Percentiles rank a stretch among this genome's conserved stretches.
These are phyloP conservation scores for Coccyzus lansbergi DNA, from an alignment of 2,797 vertebrate genomes.

Conservation along the genomic window DNA sequence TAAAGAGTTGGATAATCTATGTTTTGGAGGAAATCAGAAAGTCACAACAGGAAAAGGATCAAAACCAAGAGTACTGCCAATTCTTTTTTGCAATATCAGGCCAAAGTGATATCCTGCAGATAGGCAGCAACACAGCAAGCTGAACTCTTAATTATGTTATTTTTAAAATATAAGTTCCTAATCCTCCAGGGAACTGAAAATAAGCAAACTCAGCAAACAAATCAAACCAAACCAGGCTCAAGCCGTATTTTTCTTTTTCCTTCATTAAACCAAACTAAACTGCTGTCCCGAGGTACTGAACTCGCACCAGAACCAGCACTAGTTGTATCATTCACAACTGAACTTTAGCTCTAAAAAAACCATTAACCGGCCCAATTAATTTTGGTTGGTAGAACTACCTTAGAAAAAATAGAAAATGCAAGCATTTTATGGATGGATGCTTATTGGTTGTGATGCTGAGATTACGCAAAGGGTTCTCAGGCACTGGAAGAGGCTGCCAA, in stretches of 20 bases:
- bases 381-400: background rate
- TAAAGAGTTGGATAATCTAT: background rate
- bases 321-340: background rate
- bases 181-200: background rate
- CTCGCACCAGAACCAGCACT: background rate
- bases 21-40: slow-evolving; percentile 5
- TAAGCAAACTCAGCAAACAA: background rate
- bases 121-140: background rate
- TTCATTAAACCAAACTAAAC: background rate
- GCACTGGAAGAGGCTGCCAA: too few relatives aligned
- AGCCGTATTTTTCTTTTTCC: background rate
- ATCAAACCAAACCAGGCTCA: background rate
- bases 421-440: background rate
- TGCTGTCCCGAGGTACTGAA: background rate
- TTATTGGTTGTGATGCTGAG: background rate
- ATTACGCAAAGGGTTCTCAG: background rate
- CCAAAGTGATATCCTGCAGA: slow-evolving; percentile 6
- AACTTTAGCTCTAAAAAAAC: background rate
- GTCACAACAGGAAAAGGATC: slow-evolving; percentile 25
- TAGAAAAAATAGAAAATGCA: background rate
- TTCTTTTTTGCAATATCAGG: background rate
- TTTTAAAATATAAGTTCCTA: background rate
- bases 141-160: background rate
- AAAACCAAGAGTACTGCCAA: slow-evolving; percentile 17
- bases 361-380: background rate